phyloP scores from a whole-genome alignment of 1,140 invertebrate genomes.

The Nephotettix cincticeps region DNA sequence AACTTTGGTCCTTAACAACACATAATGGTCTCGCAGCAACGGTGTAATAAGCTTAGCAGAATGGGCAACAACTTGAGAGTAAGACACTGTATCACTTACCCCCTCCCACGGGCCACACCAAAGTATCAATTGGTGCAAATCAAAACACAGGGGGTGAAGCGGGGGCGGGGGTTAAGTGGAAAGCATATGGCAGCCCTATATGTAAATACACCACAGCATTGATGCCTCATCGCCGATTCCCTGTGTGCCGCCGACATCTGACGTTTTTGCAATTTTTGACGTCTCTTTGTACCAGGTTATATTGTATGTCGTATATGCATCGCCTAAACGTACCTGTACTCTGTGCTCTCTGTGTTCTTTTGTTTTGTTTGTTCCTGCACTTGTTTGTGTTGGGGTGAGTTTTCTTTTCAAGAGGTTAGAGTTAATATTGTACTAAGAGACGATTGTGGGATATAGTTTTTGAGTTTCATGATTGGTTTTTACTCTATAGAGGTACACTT shows the following conservation, averaged over 20 bases:
- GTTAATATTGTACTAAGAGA: no score
- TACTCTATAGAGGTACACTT: no score
- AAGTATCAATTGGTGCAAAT: slow-evolving; percentile 15
- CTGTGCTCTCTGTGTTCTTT: no score
- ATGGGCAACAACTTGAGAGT: neutral
- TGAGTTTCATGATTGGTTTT: no score
- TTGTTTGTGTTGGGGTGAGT: no score
- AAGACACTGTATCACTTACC: slow-evolving; percentile 1
- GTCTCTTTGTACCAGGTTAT: neutral
- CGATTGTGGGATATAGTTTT: no score
- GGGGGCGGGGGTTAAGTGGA: neutral
- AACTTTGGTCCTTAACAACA: no score
- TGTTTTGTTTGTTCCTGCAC: no score
- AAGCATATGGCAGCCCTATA: slow-evolving; percentile 14
- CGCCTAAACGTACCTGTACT: no score
- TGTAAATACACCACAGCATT: slow-evolving; percentile 9
- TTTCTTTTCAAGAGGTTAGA: no score
- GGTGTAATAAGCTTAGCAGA: slow-evolving; percentile 1
- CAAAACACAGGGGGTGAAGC: neutral
- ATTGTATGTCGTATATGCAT: neutral
- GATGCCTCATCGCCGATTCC: neutral
- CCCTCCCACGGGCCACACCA: neutral
- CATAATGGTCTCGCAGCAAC: neutral
- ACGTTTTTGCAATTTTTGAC: neutral
- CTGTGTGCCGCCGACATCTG: neutral